Evolutionary conservation across 2,797 vertebrate genomes (phyloP).

Genomic region (Schizothorax lantsangensis): DNA sequence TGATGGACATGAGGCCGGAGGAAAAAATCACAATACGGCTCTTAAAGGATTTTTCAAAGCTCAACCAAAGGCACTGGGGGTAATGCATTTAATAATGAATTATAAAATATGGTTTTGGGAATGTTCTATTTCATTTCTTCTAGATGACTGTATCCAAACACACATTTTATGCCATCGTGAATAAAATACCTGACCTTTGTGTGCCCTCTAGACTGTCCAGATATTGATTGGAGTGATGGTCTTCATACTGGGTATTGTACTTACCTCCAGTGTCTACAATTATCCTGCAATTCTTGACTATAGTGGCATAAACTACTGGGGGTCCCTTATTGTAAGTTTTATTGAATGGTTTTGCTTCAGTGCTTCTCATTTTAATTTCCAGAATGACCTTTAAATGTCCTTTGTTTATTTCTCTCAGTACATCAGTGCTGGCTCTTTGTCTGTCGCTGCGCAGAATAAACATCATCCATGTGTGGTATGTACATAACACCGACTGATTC

Average conservation of each 20-base stretch:
- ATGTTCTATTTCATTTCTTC: not conserved
- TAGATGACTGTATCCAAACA: not conserved
- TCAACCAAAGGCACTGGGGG: constrained; percentile 14
- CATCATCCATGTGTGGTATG: not conserved
- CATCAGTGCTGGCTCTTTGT: constrained; percentile 23
- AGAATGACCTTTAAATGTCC: not conserved
- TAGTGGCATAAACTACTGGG: constrained; percentile 31
- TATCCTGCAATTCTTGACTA: not conserved
- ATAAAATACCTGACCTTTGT: not conserved
- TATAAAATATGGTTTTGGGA: not conserved
- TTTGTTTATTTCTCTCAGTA: not conserved
- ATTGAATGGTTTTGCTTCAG: not conserved
- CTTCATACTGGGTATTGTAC: constrained; percentile 10
- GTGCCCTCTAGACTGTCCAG: constrained; percentile 25
- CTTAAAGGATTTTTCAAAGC: constrained; percentile 5
- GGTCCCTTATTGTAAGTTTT: constrained; percentile 23
- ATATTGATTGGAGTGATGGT: constrained; percentile 17
- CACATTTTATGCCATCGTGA: too few relatives aligned
- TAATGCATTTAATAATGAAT: constrained; percentile 3
- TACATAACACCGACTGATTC: not conserved
- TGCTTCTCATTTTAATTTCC: not conserved
- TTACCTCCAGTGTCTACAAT: not conserved
- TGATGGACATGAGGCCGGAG: not conserved
- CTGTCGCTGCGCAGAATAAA: constrained; percentile 18
- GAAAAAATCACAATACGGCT: not conserved